Conservation (phyloP, 2,797 vertebrate genomes). For the Poecilia gillii region DNA sequence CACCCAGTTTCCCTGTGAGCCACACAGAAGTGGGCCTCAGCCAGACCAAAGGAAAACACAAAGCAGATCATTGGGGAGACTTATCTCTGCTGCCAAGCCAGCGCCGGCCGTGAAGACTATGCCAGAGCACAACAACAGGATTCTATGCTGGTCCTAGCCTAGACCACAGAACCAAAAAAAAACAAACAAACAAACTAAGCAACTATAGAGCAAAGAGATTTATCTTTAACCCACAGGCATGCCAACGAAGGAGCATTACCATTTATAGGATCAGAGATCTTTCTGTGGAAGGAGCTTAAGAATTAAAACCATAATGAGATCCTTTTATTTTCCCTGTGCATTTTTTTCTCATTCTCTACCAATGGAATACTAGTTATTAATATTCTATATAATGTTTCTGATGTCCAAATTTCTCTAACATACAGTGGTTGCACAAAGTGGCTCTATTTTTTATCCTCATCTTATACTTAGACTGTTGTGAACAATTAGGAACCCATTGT, state of each 20-base stretch:
- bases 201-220: constrained; percentile 36
- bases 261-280: constrained; percentile 17
- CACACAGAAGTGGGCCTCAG: constrained; percentile 29
- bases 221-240: constrained; percentile 42
- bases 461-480: background rate
- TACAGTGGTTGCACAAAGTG: background rate
- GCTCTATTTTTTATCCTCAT: background rate
- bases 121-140: constrained; percentile 64
- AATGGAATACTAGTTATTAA: background rate
- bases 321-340: background rate
- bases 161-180: constrained; percentile 45
- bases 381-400: background rate
- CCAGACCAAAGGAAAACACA: constrained; percentile 50
- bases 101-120: constrained; percentile 39
- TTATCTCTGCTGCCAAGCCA: constrained; percentile 57
- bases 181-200: constrained; percentile 40
- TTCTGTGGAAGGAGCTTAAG: constrained; percentile 18
- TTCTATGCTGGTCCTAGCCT: constrained; percentile 58
- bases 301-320: background rate
- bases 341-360: constrained; percentile 2
- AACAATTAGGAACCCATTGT: background rate
- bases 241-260: constrained; percentile 19
- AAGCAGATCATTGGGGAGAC: constrained; percentile 48
- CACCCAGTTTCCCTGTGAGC: constrained; percentile 36
- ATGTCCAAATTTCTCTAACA: background rate